Evolutionary conservation across 2,888 invertebrate genomes (phyloP).

Genomic region (Phymatocera aterrima): DNA sequence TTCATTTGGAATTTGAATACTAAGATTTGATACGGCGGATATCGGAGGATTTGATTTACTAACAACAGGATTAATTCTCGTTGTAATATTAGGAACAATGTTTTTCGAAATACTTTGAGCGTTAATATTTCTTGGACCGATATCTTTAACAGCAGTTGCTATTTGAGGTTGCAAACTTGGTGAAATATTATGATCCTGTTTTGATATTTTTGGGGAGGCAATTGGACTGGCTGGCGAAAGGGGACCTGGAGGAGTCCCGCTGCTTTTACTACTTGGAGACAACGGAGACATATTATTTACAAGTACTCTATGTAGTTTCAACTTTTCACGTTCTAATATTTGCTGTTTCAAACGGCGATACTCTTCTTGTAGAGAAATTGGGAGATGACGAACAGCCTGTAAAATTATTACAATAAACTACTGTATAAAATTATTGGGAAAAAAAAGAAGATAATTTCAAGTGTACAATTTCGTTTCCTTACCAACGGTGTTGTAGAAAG

Average conservation of each 20-base stretch:
- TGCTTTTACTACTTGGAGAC: conserved; percentile 44
- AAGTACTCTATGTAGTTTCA: conserved; percentile 57
- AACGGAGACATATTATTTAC: conserved; percentile 48
- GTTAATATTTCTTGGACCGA: conserved; percentile 11
- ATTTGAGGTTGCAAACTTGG: neutral
- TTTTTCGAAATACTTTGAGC: neutral
- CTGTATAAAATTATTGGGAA: neutral
- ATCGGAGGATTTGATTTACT: conserved; percentile 22
- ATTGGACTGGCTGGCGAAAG: conserved; percentile 52
- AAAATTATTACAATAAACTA: conserved; percentile 48
- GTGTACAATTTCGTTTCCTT: conserved; percentile 41
- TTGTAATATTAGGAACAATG: conserved; percentile 15
- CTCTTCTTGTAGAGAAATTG: conserved; percentile 72
- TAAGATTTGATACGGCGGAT: conserved; percentile 50
- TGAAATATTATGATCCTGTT: neutral
- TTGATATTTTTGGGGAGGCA: conserved; percentile 14
- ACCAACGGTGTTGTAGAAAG: conserved; percentile 56
- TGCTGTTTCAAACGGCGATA: conserved; percentile 72
- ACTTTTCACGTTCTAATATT: conserved; percentile 68
- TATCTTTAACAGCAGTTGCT: conserved; percentile 43
- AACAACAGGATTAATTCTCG: conserved; percentile 26
- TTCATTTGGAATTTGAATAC: conserved; percentile 54
- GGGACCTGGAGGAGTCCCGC: conserved; percentile 52
- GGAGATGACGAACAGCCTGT: conserved; percentile 73
- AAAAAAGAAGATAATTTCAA: neutral